Percentiles rank a stretch among this genome's conserved stretches.
Conservation (phyloP, 2,888 invertebrate species). For the Orthonevra nobilis region DNA sequence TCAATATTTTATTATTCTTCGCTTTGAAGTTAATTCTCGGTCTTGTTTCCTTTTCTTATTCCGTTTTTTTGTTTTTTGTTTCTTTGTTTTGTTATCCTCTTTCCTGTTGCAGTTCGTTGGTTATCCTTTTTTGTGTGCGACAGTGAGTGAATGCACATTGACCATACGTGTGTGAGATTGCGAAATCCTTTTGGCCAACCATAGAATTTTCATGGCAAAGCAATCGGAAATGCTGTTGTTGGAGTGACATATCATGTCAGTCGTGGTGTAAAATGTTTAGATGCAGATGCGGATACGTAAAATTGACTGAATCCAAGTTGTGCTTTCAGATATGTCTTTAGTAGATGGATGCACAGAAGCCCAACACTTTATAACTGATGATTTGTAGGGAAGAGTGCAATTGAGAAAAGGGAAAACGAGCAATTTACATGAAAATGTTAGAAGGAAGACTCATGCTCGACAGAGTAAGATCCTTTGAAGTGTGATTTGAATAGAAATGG, state of each 20-base stretch:
- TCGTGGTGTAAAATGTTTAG: slow-evolving; percentile 2
- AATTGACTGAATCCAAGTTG: slow-evolving; percentile 35
- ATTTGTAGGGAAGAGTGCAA: slow-evolving; percentile 31
- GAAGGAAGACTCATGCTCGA: too few relatives aligned
- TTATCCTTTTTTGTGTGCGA: background rate
- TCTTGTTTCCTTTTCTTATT: background rate
- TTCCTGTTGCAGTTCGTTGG: background rate
- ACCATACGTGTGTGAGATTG: slow-evolving; percentile 26
- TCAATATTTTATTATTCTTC: slow-evolving; percentile 16
- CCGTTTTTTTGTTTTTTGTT: background rate
- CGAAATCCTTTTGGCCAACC: slow-evolving; percentile 45
- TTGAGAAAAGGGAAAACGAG: slow-evolving; percentile 4
- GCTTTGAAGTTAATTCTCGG: background rate
- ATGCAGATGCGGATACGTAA: slow-evolving; percentile 12
- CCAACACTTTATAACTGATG: slow-evolving; percentile 41
- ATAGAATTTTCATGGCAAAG: slow-evolving; percentile 19
- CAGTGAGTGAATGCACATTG: slow-evolving; percentile 14
- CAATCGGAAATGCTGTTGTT: slow-evolving; percentile 14
- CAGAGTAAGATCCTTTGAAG: too few relatives aligned
- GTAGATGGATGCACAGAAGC: slow-evolving; percentile 19
- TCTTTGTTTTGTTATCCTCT: too few relatives aligned
- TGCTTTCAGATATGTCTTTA: background rate
- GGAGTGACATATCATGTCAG: slow-evolving; percentile 18
- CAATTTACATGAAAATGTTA: slow-evolving; percentile 15
- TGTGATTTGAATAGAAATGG: too few relatives aligned